A percentile compares a stretch with the other conserved stretches of the same genome.
Evolutionary conservation across 2,113 vertebrate species (phyloP).

Genomic region (Sclerurus mexicanus): DNA sequence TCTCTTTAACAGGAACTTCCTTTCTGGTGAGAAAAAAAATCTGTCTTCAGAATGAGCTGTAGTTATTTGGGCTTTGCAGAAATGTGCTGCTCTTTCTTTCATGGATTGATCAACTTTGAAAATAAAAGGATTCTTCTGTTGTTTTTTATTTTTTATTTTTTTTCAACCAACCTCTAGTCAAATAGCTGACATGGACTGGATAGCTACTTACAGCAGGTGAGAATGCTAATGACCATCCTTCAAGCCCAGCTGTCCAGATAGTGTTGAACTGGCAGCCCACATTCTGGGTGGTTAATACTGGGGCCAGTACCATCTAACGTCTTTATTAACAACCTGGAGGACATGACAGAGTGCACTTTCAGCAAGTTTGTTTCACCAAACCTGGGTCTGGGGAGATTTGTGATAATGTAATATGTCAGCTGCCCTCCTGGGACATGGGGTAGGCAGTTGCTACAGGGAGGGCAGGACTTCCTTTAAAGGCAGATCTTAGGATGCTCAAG

Average conservation of each 20-base stretch:
- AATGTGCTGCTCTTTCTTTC: constrained; percentile 41
- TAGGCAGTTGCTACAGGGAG: background rate
- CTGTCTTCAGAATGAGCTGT: background rate
- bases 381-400: background rate
- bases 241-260: background rate
- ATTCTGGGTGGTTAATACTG: background rate
- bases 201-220: background rate
- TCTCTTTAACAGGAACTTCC: background rate
- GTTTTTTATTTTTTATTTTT: background rate
- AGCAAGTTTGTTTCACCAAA: background rate
- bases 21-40: constrained; percentile 4
- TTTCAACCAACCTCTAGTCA: background rate
- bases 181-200: background rate
- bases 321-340: background rate
- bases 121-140: constrained; percentile 56
- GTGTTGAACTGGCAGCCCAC: background rate
- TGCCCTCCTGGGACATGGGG: background rate
- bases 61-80: constrained; percentile 27
- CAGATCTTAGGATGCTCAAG: background rate
- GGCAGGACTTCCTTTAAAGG: background rate
- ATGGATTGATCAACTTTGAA: constrained; percentile 30
- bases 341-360: background rate
- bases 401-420: rapidly evolving
- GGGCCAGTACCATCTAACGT: background rate
- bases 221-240: background rate